These are phyloP conservation scores for Melinopterus prodromus DNA, from an alignment of 2,888 invertebrate species.

Conservation along the genomic window DNA sequence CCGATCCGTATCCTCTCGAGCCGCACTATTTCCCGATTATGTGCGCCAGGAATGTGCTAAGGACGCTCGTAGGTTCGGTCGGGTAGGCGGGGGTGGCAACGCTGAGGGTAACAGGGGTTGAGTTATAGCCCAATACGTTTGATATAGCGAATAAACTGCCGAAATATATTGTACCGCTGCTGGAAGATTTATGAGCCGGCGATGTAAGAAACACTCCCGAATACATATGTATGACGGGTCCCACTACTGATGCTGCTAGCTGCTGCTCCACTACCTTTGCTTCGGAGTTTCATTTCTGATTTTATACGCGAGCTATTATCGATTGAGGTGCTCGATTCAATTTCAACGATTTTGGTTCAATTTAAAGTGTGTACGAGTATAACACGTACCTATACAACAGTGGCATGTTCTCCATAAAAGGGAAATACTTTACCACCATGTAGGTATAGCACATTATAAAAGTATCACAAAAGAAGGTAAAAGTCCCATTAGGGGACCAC, in stretches of 20 bases:
- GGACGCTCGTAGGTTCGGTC: not conserved
- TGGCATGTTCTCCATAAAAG: too few species aligned
- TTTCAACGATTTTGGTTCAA: not conserved
- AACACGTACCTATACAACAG: too few species aligned
- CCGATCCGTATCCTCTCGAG: not conserved
- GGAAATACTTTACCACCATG: too few species aligned
- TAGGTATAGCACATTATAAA: too few species aligned
- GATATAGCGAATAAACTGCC: slow-evolving; percentile 4
- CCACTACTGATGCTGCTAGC: not conserved
- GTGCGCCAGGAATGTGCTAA: slow-evolving; percentile 4
- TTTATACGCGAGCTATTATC: not conserved
- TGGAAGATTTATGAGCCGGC: not conserved
- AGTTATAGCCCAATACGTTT: slow-evolving; percentile 4
- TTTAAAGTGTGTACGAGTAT: not conserved
- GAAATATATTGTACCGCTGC: slow-evolving; percentile 4
- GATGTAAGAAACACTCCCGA: not conserved
- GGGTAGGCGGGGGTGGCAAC: not conserved
- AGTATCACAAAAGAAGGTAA: too few species aligned
- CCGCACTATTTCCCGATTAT: not conserved
- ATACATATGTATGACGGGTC: slow-evolving; percentile 4
- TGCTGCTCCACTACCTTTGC: not conserved
- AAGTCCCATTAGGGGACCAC: too few species aligned
- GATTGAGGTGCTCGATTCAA: not conserved
- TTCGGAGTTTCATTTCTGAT: not conserved
- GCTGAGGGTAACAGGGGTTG: not conserved